These are phyloP conservation scores for Acleris cristana DNA, from an alignment of 2,888 invertebrate species.

Conservation along the genomic window DNA sequence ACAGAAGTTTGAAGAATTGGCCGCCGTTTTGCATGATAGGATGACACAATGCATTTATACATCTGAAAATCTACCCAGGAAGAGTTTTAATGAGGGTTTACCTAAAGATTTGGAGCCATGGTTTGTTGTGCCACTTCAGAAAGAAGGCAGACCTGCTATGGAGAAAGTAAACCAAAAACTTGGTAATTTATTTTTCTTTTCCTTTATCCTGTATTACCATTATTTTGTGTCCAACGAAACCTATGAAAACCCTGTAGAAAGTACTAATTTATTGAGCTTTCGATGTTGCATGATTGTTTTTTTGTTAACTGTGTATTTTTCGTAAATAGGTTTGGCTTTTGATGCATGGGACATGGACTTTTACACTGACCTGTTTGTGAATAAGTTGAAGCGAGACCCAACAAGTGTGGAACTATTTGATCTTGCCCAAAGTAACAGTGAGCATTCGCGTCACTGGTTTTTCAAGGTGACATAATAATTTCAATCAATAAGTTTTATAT, in stretches of 20 bases:
- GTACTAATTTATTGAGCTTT: too few relatives aligned
- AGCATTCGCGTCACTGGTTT: conserved; percentile 99
- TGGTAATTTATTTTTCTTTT: conserved; percentile 71
- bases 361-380: conserved; percentile 93
- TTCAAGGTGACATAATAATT: conserved; percentile 86
- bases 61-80: conserved; percentile 84
- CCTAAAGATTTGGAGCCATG: conserved; percentile 87
- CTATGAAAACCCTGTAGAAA: too few relatives aligned
- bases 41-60: conserved; percentile 97
- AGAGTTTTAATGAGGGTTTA: conserved; percentile 87
- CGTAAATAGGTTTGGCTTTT: conserved; percentile 90
- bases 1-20: conserved; percentile 75
- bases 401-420: conserved; percentile 99
- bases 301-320: conserved; percentile 1
- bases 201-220: neutral
- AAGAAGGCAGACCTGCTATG: conserved; percentile 90
- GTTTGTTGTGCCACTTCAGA: conserved; percentile 92
- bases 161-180: conserved; percentile 90
- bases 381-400: conserved; percentile 94
- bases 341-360: conserved; percentile 96
- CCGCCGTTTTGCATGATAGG: conserved; percentile 90
- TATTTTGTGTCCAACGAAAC: too few relatives aligned
- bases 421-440: conserved; percentile 98
- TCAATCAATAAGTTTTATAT: conserved; percentile 16
- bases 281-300: neutral